phyloP scores from a whole-genome alignment of 2,888 invertebrate genomes.

The Epinotia demarniana region DNA sequence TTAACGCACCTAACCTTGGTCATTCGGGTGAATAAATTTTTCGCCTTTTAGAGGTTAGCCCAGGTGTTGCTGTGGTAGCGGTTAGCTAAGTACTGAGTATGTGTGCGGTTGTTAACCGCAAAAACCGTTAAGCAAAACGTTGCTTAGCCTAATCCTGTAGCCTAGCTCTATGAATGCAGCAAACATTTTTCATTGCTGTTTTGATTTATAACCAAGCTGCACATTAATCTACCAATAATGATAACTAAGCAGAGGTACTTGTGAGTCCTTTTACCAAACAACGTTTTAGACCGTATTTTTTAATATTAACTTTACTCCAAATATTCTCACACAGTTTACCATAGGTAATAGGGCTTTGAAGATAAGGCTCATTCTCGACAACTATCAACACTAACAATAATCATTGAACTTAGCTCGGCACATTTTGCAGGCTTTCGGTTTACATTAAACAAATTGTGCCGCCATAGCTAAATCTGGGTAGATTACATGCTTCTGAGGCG shows the following conservation, averaged over 20 bases:
- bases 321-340: neutral
- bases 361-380: neutral
- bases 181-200: neutral
- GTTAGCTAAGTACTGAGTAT: neutral
- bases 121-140: neutral
- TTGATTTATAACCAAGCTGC: no score
- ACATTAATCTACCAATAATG: neutral
- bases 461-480: no score
- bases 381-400: neutral
- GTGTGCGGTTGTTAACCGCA: neutral
- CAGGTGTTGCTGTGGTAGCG: neutral
- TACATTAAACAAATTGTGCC: no score
- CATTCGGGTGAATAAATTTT: slow-evolving; percentile 35
- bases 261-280: no score
- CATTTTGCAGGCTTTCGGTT: no score
- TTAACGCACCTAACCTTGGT: slow-evolving; percentile 39
- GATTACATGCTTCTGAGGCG: no score
- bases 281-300: no score
- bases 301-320: neutral
- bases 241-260: neutral
- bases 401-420: neutral
- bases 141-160: no score
- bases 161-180: neutral
- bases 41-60: slow-evolving; percentile 24
- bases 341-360: neutral